Base-by-base conservation (phyloP, 1,140 invertebrate species). In the Bombus sylvicola region DNA sequence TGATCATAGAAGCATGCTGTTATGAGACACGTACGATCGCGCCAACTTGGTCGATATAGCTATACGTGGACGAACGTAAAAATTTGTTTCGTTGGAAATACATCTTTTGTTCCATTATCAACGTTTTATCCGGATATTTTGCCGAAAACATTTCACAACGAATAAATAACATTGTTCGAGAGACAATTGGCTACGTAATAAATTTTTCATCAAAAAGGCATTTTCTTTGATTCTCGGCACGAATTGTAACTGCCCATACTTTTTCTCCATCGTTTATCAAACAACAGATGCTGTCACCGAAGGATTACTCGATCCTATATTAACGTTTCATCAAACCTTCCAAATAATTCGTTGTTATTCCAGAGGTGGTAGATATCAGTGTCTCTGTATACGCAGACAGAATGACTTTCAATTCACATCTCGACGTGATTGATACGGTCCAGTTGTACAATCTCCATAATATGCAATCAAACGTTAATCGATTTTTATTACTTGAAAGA, bases 1-100 rank as follows among this genome's bases (percentile, higher is more conserved):
- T 85, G 83, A 85, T 80, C 83, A 68, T 73, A 59, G 68, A 80
- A 72, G 76, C 77, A 80, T 80, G 75, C 75, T 80, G 83, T 80
- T 85, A 80, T 66, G 77, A 62, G 83, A 80, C 76, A 72, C 43
- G 68, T 71, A 57, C 25, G 34, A 85, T 85, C 76, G 62, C 53
- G 8, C 34, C 22, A 41, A 41, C 53, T 71, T 72, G 41, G 73
- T 80, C 66, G 59, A 80, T 85, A 62, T 22, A 2, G 3, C 25
- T 22, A 31, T 43, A 41, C 39, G n/a, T 28, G 43, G 2, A n/a
- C 13, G 15, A 15, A 39, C n/a, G 43, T 28, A 31, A 18, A 22
- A 69, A 71, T 80, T 39, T 69, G 25, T 69, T 22, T n/a, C 34
- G 31, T 39, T 6, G 25, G 22, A n/a, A 69, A 12, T 47, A 34